phyloP scores from a whole-genome alignment of 2,113 vertebrate species.

The Macquaria australasica region DNA sequence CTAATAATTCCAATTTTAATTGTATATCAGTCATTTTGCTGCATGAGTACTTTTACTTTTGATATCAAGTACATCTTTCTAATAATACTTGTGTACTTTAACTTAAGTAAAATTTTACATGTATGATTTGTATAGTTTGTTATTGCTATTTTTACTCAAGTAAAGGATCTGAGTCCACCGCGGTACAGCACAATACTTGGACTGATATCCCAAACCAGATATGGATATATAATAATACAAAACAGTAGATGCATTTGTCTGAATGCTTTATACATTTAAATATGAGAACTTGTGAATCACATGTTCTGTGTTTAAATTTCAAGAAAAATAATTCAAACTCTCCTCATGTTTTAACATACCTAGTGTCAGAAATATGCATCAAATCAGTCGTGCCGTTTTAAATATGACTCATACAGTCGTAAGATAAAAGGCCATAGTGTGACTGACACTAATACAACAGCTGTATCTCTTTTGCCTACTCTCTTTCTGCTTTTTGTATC shows the following conservation, averaged over 20 bases:
- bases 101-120: not conserved
- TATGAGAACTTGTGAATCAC: not conserved
- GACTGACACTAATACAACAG: conserved; percentile 9
- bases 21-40: not conserved
- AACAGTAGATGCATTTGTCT: not conserved
- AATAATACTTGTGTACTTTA: not conserved
- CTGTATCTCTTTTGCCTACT: conserved; percentile 17
- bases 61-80: not conserved
- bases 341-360: not conserved
- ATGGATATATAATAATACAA: not conserved
- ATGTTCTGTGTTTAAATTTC: not conserved
- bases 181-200: not conserved
- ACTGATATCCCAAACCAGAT: not conserved
- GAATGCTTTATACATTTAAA: not conserved
- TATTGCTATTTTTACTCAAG: not conserved
- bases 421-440: conserved; percentile 29
- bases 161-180: not conserved
- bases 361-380: conserved; percentile 51
- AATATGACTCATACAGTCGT: conserved; percentile 24
- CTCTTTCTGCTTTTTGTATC: conserved; percentile 23
- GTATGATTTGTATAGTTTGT: not conserved
- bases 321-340: conserved; percentile 13
- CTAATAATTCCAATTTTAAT: too few relatives aligned
- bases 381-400: conserved; percentile 18
- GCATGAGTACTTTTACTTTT: not conserved